Base-by-base conservation (phyloP, 2,797 vertebrate genomes). In the Tamandua tetradactyla region DNA sequence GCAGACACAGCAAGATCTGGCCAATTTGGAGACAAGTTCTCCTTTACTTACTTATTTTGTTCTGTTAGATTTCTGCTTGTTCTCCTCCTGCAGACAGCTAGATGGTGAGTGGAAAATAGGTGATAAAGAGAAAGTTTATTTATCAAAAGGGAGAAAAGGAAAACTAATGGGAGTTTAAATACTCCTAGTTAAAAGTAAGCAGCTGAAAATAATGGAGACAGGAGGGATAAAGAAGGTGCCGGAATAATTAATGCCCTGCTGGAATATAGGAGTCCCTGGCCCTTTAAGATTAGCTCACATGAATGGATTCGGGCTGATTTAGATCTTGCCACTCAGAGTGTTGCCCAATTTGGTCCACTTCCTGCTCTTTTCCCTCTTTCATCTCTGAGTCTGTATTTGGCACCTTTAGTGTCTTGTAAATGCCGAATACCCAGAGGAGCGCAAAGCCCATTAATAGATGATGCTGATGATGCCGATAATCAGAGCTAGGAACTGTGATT, bases 391-490 rank as follows among this genome's bases (percentile, higher is more conserved):
- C 55, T 85, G 79, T 78, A 25, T 87, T 81, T 95, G 95, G 95
- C 47, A 78, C 68, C 40, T 35, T 87, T 91, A 94, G 74, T 49
- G 57, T 94, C 91, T 94, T 75, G 66, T 95, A 92, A 96, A 95
- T 74, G 79, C 87, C 11, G 13, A 76, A 62, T 89, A 91, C 85
- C 86, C 95, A 94, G 79, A 96, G 89, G 94, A 97, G 72, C 90
- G 92, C 66, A 62, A 85, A 90, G 71, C 37, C 94, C 92, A 94
- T 97, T 97, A 97, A 97, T 92, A 96, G 93, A 95, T 69, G 94
- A 94, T 87, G 86, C 71, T 97, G 93, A 95, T 94, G 95, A 95
- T 94, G 83, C 93, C 86, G 90, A 96, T 97, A 97, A 97, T 97
- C 95, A 97, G 97, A 90, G 87, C 72, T 64, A 27, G 76, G 95